A percentile compares a stretch with the other conserved stretches of the same genome.
phyloP scores from a whole-genome alignment of 2,888 invertebrate genomes.

The Netelia inedita region DNA sequence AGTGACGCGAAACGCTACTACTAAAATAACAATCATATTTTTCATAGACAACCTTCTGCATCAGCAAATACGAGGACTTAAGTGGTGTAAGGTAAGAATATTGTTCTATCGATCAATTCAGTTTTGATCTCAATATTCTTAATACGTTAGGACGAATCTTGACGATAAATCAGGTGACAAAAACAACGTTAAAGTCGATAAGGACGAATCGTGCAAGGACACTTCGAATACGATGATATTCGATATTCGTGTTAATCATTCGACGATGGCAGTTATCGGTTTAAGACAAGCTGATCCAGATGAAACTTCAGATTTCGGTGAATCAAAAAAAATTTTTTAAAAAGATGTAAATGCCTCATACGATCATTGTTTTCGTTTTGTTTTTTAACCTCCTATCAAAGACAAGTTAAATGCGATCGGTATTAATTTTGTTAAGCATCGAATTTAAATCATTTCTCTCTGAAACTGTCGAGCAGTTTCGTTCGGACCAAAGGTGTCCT shows the following conservation, averaged over 20 bases:
- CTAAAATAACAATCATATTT: neutral
- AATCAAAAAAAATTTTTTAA: neutral
- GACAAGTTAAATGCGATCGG: neutral
- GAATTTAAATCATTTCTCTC: neutral
- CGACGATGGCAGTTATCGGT: neutral
- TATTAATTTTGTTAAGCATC: neutral
- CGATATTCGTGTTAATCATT: neutral
- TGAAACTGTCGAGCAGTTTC: neutral
- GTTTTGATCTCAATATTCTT: neutral
- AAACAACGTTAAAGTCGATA: too few relatives aligned
- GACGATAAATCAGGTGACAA: too few relatives aligned
- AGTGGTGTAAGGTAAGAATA: too few relatives aligned
- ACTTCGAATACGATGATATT: neutral
- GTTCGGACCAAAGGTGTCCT: conserved; percentile 78
- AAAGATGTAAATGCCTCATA: neutral
- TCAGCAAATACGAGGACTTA: neutral
- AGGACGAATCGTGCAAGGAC: too few relatives aligned
- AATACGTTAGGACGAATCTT: neutral
- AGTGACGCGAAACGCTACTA: too few relatives aligned
- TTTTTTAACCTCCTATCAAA: neutral
- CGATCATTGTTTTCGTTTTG: neutral
- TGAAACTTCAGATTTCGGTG: neutral
- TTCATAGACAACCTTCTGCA: neutral
- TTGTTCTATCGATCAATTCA: neutral
- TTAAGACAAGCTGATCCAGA: neutral